A percentile compares a stretch with the other conserved stretches of the same genome.
phyloP scores from a whole-genome alignment of 2,797 vertebrate genomes.

The Anabacerthia variegaticeps region DNA sequence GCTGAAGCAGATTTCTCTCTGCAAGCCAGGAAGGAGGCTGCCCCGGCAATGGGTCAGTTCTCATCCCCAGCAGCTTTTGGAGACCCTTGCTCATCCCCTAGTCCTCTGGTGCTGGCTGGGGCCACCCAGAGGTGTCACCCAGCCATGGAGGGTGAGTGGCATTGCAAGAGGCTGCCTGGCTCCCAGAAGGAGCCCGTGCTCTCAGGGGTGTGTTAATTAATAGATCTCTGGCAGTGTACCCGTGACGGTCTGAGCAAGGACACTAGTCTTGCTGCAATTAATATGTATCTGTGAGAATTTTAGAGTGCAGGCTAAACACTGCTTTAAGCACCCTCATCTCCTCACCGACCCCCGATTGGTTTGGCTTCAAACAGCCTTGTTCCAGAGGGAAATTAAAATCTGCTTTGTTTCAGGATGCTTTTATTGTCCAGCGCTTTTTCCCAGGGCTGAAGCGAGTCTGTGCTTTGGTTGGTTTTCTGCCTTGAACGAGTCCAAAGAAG shows the following conservation, averaged over 20 bases:
- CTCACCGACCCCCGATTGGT: accelerated
- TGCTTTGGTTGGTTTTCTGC: background rate
- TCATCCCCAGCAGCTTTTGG: background rate
- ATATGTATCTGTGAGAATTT: background rate
- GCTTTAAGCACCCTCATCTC: background rate
- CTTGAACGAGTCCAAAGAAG: background rate
- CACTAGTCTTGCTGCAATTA: background rate
- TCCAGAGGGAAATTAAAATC: background rate
- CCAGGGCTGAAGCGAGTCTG: background rate
- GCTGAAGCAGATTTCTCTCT: background rate
- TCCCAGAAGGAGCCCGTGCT: background rate
- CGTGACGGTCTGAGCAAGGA: accelerated
- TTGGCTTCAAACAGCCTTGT: background rate
- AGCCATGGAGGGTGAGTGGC: accelerated
- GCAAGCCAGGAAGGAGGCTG: background rate
- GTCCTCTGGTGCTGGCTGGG: accelerated
- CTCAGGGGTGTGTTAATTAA: background rate
- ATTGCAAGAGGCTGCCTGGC: background rate
- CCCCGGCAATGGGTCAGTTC: background rate
- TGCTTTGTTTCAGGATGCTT: background rate
- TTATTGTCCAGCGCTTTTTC: background rate
- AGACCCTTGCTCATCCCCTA: background rate
- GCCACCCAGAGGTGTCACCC: background rate
- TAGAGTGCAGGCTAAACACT: background rate
- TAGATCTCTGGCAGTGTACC: background rate